Base-by-base conservation (phyloP, 2,888 invertebrate genomes). In the Pristionchus maxplancki region DNA sequence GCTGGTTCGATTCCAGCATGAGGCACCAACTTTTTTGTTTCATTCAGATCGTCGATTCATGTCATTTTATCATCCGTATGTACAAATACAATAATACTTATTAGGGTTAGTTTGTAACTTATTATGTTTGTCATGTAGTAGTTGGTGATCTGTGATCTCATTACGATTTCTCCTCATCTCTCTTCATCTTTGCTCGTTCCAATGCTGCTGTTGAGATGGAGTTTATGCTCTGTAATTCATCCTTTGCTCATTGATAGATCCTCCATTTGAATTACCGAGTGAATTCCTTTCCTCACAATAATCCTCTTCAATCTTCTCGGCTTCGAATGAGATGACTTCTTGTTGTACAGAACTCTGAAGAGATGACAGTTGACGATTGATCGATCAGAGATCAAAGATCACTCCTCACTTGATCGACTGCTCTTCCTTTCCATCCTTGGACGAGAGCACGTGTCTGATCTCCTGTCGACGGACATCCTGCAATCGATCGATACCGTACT, bases 1-100 rank as follows among this genome's bases (percentile, higher is more conserved):
- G 90, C 92, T 90, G 91, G 91, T 91, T 92, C 91, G 89, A 91
- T 90, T 92, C 91, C 91, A 90, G 91, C 91, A 91, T 91, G 91
- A 89, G 91, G 91, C 91, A 91, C 74, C 62, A 64, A 44, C 11
- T 1, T 78, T 78, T 78, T 78, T 44, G 44, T 44, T 44, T 9
- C 11, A 9, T 11, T 44, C 44, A 71, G 31, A 71, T 15, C 4
- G 4, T 37, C 24, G 20, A 71, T 31, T 20, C 37, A 71, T 34
- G 24, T 9, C 71, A 37, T 44, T 78, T 78, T 78, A 78, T 78
- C 78, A 78, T 78, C 78, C 40, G 40, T 78, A 78, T 78, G 78
- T 78, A 78, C 78, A 78, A 78, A 78, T 40, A 40, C 24, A 40
- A 40, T 74, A 0, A 13, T 40, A 37, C n/a, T 74, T 78, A 78